Evolutionary conservation across 2,113 vertebrate species (phyloP).

Genomic region (Chionis minor): DNA sequence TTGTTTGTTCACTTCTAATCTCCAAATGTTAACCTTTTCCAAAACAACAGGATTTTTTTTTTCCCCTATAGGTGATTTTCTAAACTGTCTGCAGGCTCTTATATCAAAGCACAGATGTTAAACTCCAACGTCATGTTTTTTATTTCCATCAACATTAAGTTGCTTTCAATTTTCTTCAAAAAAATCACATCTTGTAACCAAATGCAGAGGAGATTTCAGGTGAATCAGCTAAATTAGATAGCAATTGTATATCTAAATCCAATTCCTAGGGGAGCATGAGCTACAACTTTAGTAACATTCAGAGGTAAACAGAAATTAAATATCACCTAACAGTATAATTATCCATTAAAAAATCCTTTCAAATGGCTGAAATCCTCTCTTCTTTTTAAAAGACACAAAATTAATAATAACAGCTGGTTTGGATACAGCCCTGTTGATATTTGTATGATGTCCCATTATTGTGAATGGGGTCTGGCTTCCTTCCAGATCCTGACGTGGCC

Average conservation of each 20-base stretch:
- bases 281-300: constrained; percentile 17
- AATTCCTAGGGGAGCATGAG: constrained; percentile 21
- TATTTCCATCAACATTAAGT: not conserved
- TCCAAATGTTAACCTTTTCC: not conserved
- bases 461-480: constrained; percentile 40
- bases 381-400: constrained; percentile 44
- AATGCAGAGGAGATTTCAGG: not conserved
- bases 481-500: constrained; percentile 26
- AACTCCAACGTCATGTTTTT: not conserved
- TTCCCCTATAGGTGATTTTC: not conserved
- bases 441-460: constrained; percentile 41
- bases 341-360: constrained; percentile 23
- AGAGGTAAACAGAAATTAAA: constrained; percentile 60
- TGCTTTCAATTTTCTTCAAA: not conserved
- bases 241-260: not conserved
- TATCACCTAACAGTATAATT: constrained; percentile 51
- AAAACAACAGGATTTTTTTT: not conserved
- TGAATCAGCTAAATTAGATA: constrained; percentile 17
- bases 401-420: constrained; percentile 62
- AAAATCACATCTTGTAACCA: not conserved
- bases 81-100: not conserved
- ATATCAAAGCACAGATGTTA: not conserved
- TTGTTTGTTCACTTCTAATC: not conserved
- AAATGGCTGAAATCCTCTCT: constrained; percentile 34
- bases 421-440: constrained; percentile 14